A percentile compares a stretch with the other conserved stretches of the same genome.
Conservation (phyloP, 1,140 invertebrate species). For the Drosophila ercepeae region DNA sequence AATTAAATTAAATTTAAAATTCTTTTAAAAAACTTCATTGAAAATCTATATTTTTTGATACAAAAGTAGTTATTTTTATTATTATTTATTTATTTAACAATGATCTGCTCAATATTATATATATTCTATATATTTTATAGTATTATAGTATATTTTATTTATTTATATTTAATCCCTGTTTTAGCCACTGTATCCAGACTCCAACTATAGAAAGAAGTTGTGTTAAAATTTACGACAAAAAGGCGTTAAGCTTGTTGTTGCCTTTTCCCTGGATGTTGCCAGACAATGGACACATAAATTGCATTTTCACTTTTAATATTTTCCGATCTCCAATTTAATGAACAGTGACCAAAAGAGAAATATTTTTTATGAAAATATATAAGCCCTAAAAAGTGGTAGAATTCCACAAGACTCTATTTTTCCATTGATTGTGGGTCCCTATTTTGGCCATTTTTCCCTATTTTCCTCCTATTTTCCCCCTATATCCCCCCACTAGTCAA, state of each 20-base stretch:
- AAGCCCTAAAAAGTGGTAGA: too few relatives aligned
- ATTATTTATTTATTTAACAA: too few relatives aligned
- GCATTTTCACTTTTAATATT: slow-evolving; percentile 81
- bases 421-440: slow-evolving; percentile 8
- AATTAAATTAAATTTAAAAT: too few relatives aligned
- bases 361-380: too few relatives aligned
- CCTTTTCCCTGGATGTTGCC: slow-evolving; percentile 18
- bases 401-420: slow-evolving; percentile 1
- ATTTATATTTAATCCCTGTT: neutral
- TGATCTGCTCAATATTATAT: too few relatives aligned
- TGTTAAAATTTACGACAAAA: slow-evolving; percentile 75
- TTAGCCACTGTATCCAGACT: slow-evolving; percentile 5
- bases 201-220: slow-evolving; percentile 43
- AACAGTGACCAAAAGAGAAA: slow-evolving; percentile 5
- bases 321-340: slow-evolving; percentile 53
- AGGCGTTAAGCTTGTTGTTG: slow-evolving; percentile 73
- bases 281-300: slow-evolving; percentile 78
- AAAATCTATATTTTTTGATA: too few relatives aligned
- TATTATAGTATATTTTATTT: too few relatives aligned
- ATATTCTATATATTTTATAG: too few relatives aligned
- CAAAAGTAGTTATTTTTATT: too few relatives aligned
- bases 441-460: neutral
- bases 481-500: slow-evolving; percentile 45
- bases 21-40: too few relatives aligned
- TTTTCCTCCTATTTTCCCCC: neutral